phyloP scores from a whole-genome alignment of 1,140 invertebrate species.

The Physella acuta region DNA sequence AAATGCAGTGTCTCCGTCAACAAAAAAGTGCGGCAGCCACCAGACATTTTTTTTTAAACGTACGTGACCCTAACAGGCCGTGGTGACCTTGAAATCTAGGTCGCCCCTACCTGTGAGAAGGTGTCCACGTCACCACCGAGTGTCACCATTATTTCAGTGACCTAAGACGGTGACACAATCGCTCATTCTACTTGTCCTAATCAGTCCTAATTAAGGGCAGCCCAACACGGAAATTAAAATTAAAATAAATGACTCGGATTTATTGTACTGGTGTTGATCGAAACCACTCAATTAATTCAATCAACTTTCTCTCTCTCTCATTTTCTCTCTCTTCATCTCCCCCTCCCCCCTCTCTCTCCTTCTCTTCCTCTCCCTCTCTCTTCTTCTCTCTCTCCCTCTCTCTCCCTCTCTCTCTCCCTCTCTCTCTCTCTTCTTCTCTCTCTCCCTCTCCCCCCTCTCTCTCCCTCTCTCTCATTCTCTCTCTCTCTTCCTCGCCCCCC shows the following conservation, averaged over 20 bases:
- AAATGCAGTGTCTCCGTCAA: too few species aligned
- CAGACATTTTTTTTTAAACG: too few species aligned
- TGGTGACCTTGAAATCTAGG: too few species aligned
- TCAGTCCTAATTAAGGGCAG: background rate
- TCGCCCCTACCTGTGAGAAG: background rate
- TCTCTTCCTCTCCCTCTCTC: background rate
- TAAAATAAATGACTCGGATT: background rate
- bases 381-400: background rate
- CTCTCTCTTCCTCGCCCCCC: background rate
- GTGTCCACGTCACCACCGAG: too few species aligned
- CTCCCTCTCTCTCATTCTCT: background rate
- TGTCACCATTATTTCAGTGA: background rate
- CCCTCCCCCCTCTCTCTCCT: too few species aligned
- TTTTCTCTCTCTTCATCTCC: background rate
- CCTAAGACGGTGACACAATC: background rate
- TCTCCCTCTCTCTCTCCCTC: conserved; percentile 1
- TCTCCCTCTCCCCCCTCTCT: background rate
- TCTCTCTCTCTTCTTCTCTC: conserved; percentile 1
- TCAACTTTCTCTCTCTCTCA: background rate
- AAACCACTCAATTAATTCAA: background rate
- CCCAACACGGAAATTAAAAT: background rate
- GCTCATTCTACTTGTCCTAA: background rate
- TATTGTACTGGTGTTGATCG: background rate
- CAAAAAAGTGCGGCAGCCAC: too few species aligned
- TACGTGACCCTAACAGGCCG: too few species aligned